A percentile compares a stretch with the other conserved stretches of the same genome.
Conservation (phyloP, 2,888 invertebrate genomes). For the Ctena decussata region DNA sequence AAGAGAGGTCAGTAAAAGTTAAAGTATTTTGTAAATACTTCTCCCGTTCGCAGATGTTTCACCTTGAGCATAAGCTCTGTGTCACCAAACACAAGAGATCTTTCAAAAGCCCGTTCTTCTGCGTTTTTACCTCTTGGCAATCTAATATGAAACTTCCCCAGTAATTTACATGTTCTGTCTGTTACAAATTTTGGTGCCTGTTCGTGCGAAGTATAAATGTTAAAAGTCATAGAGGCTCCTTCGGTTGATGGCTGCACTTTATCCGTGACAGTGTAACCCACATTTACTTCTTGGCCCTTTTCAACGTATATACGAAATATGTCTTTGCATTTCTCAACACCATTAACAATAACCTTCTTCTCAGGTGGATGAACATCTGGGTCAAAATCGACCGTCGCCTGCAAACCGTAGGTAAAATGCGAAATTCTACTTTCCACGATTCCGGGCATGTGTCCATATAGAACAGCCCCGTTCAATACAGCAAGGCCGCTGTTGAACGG, state of each 20-base stretch:
- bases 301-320: conserved; percentile 51
- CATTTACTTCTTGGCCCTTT: conserved; percentile 39
- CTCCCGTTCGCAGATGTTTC: conserved; percentile 14
- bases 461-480: conserved; percentile 65
- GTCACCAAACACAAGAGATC: conserved; percentile 64
- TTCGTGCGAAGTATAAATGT: conserved; percentile 46
- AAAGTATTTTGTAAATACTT: conserved; percentile 25
- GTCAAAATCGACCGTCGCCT: conserved; percentile 47
- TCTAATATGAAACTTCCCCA: conserved; percentile 54
- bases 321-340: conserved; percentile 41
- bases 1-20: conserved; percentile 32
- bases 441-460: conserved; percentile 59
- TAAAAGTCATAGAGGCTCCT: conserved; percentile 35
- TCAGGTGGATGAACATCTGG: conserved; percentile 32
- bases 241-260: conserved; percentile 43
- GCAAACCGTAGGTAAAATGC: conserved; percentile 57
- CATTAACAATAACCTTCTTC: conserved; percentile 40
- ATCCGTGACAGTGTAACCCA: conserved; percentile 28
- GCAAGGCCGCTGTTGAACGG: conserved; percentile 61
- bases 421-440: conserved; percentile 53
- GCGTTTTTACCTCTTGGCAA: conserved; percentile 33
- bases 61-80: conserved; percentile 55
- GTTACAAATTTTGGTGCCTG: conserved; percentile 46
- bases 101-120: conserved; percentile 42
- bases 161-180: conserved; percentile 39